Conservation (phyloP, 64 coral and sea anemone species). For the Pocillopora damicornis region DNA sequence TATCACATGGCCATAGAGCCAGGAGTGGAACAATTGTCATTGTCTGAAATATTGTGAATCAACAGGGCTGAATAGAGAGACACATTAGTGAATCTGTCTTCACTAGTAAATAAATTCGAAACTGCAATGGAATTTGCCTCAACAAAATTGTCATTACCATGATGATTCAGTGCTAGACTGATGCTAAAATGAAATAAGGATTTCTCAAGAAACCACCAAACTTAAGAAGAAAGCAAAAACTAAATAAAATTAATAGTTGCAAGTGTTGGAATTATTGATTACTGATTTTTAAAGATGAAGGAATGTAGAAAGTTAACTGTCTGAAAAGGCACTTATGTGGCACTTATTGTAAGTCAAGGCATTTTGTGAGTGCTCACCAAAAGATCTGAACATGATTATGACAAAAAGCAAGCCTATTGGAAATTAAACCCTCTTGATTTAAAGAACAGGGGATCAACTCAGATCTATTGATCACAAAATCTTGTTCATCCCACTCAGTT, state of each 20-base stretch:
- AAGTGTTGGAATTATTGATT: not conserved
- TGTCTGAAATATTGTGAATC: not conserved
- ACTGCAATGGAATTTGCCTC: slow-evolving; percentile 30
- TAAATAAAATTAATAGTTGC: no score
- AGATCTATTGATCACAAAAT: not conserved
- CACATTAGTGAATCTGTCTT: not conserved
- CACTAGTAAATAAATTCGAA: not conserved
- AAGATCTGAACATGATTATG: not conserved
- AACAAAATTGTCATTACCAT: slow-evolving; percentile 16
- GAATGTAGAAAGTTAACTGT: not conserved
- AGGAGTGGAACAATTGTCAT: not conserved
- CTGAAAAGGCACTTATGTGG: not conserved
- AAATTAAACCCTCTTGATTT: slow-evolving; percentile 18
- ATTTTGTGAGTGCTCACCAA: not conserved
- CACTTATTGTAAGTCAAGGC: not conserved
- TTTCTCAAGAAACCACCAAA: not conserved
- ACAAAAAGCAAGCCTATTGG: slow-evolving; percentile 2
- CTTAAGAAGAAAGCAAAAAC: not conserved
- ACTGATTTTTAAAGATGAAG: not conserved
- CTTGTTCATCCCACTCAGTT: not conserved
- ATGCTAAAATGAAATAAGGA: not conserved
- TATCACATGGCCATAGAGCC: not conserved
- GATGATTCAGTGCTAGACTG: not conserved
- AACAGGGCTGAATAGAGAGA: not conserved
- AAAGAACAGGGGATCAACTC: slow-evolving; percentile 14